These are phyloP conservation scores for Rhabdomys dilectus DNA, from an alignment of 2,113 vertebrate species.

Conservation along the genomic window DNA sequence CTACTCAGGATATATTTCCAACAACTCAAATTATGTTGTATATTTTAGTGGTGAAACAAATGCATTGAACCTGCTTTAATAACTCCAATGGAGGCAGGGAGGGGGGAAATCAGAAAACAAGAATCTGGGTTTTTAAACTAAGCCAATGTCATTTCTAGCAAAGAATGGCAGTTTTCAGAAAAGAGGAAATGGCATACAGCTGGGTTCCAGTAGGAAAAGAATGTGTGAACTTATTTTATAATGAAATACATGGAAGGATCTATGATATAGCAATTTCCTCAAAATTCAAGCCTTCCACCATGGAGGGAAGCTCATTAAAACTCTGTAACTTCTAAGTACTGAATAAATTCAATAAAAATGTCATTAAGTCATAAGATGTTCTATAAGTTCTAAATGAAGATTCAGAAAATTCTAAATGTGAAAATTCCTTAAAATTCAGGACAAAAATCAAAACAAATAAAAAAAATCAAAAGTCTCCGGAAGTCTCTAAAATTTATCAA, in stretches of 20 bases:
- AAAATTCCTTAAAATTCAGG: background rate
- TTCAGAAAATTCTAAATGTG: background rate
- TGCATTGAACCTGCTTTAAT: background rate
- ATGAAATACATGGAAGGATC: background rate
- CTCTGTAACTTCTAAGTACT: background rate
- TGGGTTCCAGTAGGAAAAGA: background rate
- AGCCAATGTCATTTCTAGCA: background rate
- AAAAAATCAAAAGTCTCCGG: background rate
- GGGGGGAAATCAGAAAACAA: background rate
- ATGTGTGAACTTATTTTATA: background rate
- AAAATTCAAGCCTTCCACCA: background rate
- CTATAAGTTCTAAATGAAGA: background rate
- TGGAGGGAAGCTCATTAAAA: background rate
- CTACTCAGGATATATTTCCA: background rate
- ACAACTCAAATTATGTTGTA: background rate
- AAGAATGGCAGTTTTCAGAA: background rate
- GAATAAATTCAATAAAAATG: background rate
- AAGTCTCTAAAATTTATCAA: background rate
- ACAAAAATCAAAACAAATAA: background rate
- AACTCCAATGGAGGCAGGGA: background rate
- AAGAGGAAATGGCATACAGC: background rate
- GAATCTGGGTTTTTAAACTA: background rate
- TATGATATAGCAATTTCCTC: background rate
- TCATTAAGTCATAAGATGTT: background rate
- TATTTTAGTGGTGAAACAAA: conserved; percentile 34